These are phyloP conservation scores for Phenacoccus solenopsis DNA, from an alignment of 1,140 invertebrate species.

Conservation along the genomic window DNA sequence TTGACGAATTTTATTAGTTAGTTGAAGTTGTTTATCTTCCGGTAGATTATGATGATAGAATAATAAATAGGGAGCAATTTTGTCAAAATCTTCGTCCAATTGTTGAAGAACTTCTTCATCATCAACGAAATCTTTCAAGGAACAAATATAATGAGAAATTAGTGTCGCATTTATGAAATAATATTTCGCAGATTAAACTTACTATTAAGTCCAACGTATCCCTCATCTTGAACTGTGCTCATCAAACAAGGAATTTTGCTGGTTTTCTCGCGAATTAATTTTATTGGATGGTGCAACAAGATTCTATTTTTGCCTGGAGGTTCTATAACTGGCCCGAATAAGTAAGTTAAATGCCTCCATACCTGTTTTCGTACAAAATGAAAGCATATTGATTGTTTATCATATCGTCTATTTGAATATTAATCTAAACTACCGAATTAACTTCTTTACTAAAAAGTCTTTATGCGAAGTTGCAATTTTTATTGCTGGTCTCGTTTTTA, in stretches of 20 bases:
- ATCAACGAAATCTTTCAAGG: background rate
- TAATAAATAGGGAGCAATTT: background rate
- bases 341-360: background rate
- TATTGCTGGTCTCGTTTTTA: slow-evolving; percentile 43
- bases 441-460: background rate
- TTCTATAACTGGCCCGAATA: background rate
- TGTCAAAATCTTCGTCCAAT: background rate
- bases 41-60: background rate
- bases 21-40: background rate
- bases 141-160: too few species aligned
- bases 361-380: background rate
- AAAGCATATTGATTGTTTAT: too few species aligned
- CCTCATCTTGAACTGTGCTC: background rate
- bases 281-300: background rate
- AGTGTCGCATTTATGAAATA: background rate
- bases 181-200: background rate
- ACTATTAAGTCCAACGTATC: background rate
- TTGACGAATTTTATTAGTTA: background rate
- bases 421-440: too few species aligned
- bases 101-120: background rate
- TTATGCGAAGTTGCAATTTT: background rate
- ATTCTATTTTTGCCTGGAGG: background rate
- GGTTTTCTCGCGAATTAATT: background rate
- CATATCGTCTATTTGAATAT: too few species aligned
- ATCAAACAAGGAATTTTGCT: background rate